phyloP scores from a whole-genome alignment of 2,888 invertebrate genomes.

The Eilema sororculum region DNA sequence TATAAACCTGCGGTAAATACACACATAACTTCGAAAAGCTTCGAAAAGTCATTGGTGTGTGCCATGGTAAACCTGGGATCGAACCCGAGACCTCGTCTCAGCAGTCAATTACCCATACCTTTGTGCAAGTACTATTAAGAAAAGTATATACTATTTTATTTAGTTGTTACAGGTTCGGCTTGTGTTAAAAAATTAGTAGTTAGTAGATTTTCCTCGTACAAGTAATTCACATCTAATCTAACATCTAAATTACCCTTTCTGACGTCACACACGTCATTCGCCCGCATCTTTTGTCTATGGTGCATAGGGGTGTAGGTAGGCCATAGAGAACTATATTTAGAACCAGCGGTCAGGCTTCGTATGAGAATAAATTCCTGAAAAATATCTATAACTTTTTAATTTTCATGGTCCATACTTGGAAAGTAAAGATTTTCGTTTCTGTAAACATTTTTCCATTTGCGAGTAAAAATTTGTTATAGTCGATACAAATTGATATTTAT shows the following conservation, averaged over 20 bases:
- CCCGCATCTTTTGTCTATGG: slow-evolving; percentile 43
- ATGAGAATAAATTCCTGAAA: not conserved
- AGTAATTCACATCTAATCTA: slow-evolving; percentile 42
- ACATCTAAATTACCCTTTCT: slow-evolving; percentile 44
- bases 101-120: too few species aligned
- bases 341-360: not conserved
- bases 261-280: slow-evolving; percentile 27
- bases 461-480: not conserved
- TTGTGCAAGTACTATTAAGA: too few species aligned
- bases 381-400: too few species aligned
- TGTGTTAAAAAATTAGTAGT: slow-evolving; percentile 33
- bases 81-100: too few species aligned
- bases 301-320: slow-evolving; percentile 12
- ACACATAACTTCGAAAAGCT: too few species aligned
- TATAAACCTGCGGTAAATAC: too few species aligned
- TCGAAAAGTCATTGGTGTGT: too few species aligned
- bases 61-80: too few species aligned
- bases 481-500: too few species aligned
- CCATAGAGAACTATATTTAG: slow-evolving; percentile 8
- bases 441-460: not conserved
- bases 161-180: not conserved
- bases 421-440: not conserved
- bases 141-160: not conserved
- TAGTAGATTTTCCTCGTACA: slow-evolving; percentile 33
- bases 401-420: too few species aligned